phyloP scores from a whole-genome alignment of 2,113 vertebrate genomes.

The Cavia porcellus region DNA sequence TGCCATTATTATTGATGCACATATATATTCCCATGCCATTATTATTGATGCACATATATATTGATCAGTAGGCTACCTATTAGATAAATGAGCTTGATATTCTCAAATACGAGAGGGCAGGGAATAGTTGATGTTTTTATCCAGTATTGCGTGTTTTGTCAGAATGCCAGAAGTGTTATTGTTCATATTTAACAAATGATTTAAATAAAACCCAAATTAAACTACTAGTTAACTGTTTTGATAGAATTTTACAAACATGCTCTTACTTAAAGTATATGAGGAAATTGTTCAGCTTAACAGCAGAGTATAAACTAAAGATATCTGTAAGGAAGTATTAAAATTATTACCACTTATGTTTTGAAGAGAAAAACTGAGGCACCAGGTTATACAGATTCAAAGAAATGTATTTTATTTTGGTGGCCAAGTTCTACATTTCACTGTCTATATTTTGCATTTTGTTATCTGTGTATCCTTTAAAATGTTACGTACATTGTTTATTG shows the following conservation, averaged over 20 bases:
- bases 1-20: background rate
- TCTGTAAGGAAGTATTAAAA: background rate
- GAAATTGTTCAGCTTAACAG: background rate
- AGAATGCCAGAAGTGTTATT: background rate
- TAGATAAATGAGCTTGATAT: background rate
- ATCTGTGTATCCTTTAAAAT: background rate
- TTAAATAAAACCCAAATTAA: constrained; percentile 20
- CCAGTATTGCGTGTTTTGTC: background rate
- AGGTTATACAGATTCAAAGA: constrained; percentile 3
- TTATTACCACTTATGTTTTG: background rate
- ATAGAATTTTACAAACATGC: background rate
- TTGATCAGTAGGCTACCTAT: background rate
- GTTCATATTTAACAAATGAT: background rate
- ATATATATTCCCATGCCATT: constrained; percentile 31
- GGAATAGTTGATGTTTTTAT: constrained; percentile 5
- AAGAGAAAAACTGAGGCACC: background rate
- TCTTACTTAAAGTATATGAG: background rate
- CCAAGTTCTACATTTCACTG: background rate
- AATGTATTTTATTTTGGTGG: constrained; percentile 25
- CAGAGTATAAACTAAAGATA: constrained; percentile 39
- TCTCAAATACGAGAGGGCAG: background rate
- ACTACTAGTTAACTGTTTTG: background rate
- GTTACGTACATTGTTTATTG: constrained; percentile 24
- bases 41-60: background rate
- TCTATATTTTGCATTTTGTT: constrained; percentile 32